Evolutionary conservation across 2,888 invertebrate species (phyloP).

Genomic region (Mesochorus sp.): DNA sequence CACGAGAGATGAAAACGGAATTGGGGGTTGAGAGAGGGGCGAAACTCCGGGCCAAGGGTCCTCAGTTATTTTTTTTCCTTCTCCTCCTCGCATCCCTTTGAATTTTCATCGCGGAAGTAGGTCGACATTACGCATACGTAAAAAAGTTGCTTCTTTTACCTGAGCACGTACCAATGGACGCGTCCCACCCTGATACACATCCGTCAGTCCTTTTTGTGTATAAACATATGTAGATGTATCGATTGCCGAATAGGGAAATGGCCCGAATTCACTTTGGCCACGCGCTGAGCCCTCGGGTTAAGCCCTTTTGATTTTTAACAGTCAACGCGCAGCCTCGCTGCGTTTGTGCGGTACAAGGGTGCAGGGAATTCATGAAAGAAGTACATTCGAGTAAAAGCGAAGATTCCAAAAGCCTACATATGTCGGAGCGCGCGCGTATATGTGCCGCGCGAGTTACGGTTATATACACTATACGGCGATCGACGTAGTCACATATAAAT

Average conservation of each 20-base stretch:
- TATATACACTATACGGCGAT: slow-evolving; percentile 11
- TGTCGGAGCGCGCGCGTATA: slow-evolving; percentile 37
- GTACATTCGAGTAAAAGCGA: slow-evolving; percentile 6
- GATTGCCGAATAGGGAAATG: not conserved
- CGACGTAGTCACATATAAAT: slow-evolving; percentile 23
- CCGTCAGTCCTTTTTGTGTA: not conserved
- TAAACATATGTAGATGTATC: not conserved
- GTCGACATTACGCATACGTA: slow-evolving; percentile 68
- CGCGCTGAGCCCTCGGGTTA: not conserved
- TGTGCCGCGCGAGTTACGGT: slow-evolving; percentile 26
- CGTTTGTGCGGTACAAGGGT: not conserved
- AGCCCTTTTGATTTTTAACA: not conserved
- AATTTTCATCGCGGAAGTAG: slow-evolving; percentile 74
- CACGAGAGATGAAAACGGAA: slow-evolving; percentile 51
- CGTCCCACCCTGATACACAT: slow-evolving; percentile 40
- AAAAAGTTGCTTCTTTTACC: slow-evolving; percentile 57
- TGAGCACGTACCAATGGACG: slow-evolving; percentile 53
- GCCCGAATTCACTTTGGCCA: not conserved
- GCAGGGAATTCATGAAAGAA: slow-evolving; percentile 1
- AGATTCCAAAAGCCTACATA: slow-evolving; percentile 32
- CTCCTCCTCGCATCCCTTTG: slow-evolving; percentile 64
- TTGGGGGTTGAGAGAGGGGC: slow-evolving; percentile 27
- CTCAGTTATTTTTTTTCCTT: slow-evolving; percentile 48
- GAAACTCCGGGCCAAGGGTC: slow-evolving; percentile 32
- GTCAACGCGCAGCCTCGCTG: not conserved